Conservation (phyloP, 2,113 vertebrate species). For the Coptodon bakossiorum region DNA sequence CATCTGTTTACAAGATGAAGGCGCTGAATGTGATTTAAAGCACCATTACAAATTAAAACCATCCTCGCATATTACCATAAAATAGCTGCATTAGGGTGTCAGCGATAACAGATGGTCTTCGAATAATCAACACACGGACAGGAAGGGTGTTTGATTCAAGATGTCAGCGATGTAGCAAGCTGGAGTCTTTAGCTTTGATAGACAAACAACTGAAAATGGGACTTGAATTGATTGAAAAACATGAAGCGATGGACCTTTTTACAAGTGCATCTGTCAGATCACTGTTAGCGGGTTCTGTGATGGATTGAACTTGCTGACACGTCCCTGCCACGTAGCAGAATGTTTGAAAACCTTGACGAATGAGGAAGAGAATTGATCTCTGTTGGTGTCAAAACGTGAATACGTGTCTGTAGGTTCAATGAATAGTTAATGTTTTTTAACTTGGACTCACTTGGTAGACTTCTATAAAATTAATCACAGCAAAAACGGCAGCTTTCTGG, state of each 20-base stretch:
- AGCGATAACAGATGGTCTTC: conserved; percentile 28
- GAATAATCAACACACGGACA: conserved; percentile 10
- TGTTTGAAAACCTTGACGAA: conserved; percentile 52
- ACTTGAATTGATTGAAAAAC: conserved; percentile 62
- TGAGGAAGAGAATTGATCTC: conserved; percentile 53
- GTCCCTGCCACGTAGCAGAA: conserved; percentile 49
- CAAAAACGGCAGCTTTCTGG: conserved; percentile 18
- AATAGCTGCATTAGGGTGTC: conserved; percentile 13
- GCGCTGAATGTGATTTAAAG: conserved; percentile 7
- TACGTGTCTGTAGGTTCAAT: conserved; percentile 14
- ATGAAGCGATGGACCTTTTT: conserved; percentile 52
- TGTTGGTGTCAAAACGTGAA: conserved; percentile 42
- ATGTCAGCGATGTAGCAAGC: conserved; percentile 22
- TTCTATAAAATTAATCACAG: conserved; percentile 27
- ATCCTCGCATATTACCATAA: background rate
- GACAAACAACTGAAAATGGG: conserved; percentile 46
- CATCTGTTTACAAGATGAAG: conserved; percentile 19
- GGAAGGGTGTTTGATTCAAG: conserved; percentile 17
- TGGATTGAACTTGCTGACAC: conserved; percentile 50
- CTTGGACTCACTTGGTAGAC: background rate
- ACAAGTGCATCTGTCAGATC: conserved; percentile 62
- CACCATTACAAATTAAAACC: conserved; percentile 23
- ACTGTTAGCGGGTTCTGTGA: conserved; percentile 20
- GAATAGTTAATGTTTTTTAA: conserved; percentile 42
- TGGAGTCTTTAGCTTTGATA: conserved; percentile 46